phyloP scores from a whole-genome alignment of 1,140 invertebrate species.

The Pentalonia nigronervosa region DNA sequence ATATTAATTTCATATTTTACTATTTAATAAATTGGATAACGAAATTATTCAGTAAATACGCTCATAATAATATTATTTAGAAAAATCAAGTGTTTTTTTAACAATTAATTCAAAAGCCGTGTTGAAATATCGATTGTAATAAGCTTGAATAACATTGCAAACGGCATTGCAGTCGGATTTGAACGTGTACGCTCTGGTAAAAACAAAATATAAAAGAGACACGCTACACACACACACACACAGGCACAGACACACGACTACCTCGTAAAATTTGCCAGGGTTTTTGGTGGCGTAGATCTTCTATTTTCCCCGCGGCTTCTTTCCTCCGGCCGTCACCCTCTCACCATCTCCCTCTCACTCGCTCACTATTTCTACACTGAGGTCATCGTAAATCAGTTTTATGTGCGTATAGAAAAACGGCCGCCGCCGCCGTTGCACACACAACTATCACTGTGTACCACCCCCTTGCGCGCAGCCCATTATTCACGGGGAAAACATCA shows the following conservation, averaged over 20 bases:
- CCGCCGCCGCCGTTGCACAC: slow-evolving; percentile 23
- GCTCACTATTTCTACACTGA: not conserved
- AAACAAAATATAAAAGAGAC: not conserved
- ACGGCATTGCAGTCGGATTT: not conserved
- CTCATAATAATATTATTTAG: not conserved
- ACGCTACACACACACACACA: too few relatives aligned
- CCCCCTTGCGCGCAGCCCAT: slow-evolving; percentile 28
- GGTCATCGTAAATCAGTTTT: slow-evolving; percentile 58
- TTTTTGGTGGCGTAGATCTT: slow-evolving; percentile 29
- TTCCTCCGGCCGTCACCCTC: not conserved
- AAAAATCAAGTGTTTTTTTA: not conserved
- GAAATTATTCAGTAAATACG: too few relatives aligned
- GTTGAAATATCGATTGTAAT: not conserved
- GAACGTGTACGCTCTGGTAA: not conserved
- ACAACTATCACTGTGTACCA: slow-evolving; percentile 45
- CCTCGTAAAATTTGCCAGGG: slow-evolving; percentile 12
- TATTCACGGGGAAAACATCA: slow-evolving; percentile 54
- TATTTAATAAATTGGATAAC: too few relatives aligned
- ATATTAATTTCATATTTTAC: too few relatives aligned
- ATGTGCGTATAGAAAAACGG: slow-evolving; percentile 53
- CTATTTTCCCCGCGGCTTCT: not conserved
- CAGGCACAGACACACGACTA: not conserved
- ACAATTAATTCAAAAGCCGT: not conserved
- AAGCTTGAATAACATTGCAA: not conserved
- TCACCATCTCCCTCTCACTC: not conserved